Evolutionary conservation across 2,888 invertebrate species (phyloP), one percentile per base, ranked within the genome.

Genomic region (Bhutanitis thaidina): DNA sequence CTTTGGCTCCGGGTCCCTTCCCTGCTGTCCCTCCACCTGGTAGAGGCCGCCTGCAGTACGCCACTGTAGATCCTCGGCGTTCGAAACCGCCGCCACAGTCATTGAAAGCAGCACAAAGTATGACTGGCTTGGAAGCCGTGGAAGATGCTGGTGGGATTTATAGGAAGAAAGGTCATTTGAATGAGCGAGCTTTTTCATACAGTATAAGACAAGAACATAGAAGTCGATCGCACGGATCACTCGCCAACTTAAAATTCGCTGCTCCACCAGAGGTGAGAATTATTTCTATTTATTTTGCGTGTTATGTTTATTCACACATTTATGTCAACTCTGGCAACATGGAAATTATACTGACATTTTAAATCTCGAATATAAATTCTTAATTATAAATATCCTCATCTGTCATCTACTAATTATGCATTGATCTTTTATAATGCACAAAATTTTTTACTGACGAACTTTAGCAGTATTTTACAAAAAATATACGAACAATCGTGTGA

Each of bases 151-250:
- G 92, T 0, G 92, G 96, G 44, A 97, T 97, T 57, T 97, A 97
- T 74, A 91, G 96, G 65, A 94, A 96, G 72, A 97, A 97, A 69
- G 97, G 97, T 0, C 97, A 97, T 70, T 83, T 97, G 59, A 97
- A 97, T 80, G 97, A 97, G 78, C 91, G 97, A 45, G 97, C 97
- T 16, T 97, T 97, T 75, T 96, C 96, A 50, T 97, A 97, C 85
- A 97, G 97, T 63, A 97, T 97, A 71, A 90, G 97, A 51, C 97
- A 97, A 77, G 97, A 97, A 77, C 97, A 97, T 75, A 92, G 97
- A 59, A 97, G 97, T 75, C 91, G 97, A 55, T 97, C 97, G 68
- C 97, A 97, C 79, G 97, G 97, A 53, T 96, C 96, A 54, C 90
- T 97, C 75, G 96, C 97, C 55, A 97, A 97, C 74, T 89, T 97